phyloP scores from a whole-genome alignment of 2,113 vertebrate genomes.

The Felis chaus region DNA sequence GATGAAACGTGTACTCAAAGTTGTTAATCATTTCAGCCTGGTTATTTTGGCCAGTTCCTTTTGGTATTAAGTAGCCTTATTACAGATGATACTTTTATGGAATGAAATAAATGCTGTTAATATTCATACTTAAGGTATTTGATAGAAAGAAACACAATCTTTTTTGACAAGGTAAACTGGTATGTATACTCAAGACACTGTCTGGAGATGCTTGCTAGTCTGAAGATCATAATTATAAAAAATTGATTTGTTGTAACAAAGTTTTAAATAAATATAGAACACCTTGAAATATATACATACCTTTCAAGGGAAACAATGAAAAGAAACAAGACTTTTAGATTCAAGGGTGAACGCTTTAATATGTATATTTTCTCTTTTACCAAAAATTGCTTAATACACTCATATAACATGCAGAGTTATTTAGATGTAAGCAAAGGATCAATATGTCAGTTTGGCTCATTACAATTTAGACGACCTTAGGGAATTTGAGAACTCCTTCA shows the following conservation, averaged over 20 bases:
- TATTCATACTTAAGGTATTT: not conserved
- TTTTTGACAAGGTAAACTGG: not conserved
- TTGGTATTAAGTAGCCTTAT: not conserved
- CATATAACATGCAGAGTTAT: not conserved
- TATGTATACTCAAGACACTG: not conserved
- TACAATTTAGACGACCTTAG: not conserved
- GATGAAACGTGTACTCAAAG: not conserved
- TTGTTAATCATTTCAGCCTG: not conserved
- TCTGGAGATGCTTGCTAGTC: not conserved
- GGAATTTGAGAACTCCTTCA: not conserved
- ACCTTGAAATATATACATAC: not conserved
- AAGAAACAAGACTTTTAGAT: not conserved
- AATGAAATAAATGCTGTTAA: not conserved
- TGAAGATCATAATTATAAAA: not conserved
- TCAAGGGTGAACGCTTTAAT: not conserved
- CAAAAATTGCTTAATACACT: not conserved
- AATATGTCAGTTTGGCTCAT: not conserved
- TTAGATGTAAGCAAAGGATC: not conserved
- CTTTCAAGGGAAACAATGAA: not conserved
- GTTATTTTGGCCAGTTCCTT: not conserved
- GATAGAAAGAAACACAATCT: not conserved
- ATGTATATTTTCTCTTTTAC: not conserved
- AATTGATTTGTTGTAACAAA: not conserved
- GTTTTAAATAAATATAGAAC: not conserved
- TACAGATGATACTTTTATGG: not conserved